A percentile compares a stretch with the other conserved stretches of the same genome.
Conservation (phyloP, 2,797 vertebrate species). For the Megaceryle alcyon region DNA sequence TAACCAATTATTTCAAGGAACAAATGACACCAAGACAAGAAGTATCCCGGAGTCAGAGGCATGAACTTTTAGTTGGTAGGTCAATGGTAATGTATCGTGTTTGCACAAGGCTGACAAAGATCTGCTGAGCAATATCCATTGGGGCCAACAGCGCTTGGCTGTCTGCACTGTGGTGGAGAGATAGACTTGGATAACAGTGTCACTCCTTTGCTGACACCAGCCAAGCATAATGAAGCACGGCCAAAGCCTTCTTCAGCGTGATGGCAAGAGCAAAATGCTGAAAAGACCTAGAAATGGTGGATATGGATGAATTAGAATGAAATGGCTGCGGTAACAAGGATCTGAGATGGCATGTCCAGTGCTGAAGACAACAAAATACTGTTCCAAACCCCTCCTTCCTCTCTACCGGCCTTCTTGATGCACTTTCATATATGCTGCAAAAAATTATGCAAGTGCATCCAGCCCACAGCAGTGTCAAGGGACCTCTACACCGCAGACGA, state of each 20-base stretch:
- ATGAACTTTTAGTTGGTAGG: conserved; percentile 47
- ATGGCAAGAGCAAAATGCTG: conserved; percentile 24
- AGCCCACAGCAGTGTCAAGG: background rate
- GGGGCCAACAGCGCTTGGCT: conserved; percentile 57
- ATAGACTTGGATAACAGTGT: conserved; percentile 34
- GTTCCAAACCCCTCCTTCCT: background rate
- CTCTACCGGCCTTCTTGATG: background rate
- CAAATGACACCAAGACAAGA: conserved; percentile 7
- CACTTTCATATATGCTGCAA: background rate
- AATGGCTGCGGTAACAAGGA: background rate
- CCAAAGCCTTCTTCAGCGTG: conserved; percentile 45
- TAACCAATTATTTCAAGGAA: conserved; percentile 25
- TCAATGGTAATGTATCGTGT: conserved; percentile 58
- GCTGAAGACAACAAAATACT: background rate
- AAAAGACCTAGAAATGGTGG: background rate
- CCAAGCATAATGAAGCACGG: conserved; percentile 57
- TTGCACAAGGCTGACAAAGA: conserved; percentile 71
- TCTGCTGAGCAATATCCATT: conserved; percentile 67
- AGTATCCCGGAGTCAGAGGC: conserved; percentile 3
- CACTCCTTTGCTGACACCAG: background rate
- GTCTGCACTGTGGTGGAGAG: conserved; percentile 21
- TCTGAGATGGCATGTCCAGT: background rate
- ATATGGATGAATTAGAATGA: conserved; percentile 9
- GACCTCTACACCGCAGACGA: background rate
- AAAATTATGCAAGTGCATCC: background rate